A percentile compares a stretch with the other conserved stretches of the same genome.
Evolutionary conservation across 2,888 invertebrate genomes (phyloP).

Genomic region (Tenodera sinensis): DNA sequence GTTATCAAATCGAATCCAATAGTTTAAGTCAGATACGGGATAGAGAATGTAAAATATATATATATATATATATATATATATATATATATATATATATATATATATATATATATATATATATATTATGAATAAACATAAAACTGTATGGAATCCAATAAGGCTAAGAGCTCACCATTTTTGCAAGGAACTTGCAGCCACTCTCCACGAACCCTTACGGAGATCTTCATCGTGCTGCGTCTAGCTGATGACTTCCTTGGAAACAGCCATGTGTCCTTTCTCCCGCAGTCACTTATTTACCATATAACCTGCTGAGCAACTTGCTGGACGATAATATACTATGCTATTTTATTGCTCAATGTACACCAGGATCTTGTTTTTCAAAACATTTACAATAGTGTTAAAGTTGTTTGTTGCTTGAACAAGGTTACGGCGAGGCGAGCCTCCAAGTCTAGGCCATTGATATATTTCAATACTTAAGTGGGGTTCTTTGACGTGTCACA

Average conservation of each 20-base stretch:
- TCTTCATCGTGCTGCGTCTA: conserved; percentile 45
- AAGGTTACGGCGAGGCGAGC: background rate
- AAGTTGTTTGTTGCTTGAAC: background rate
- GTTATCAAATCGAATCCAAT: too few relatives aligned
- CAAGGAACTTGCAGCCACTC: conserved; percentile 59
- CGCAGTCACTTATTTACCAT: background rate
- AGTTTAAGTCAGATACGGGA: too few relatives aligned
- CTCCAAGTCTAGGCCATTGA: too few relatives aligned
- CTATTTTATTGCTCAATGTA: background rate
- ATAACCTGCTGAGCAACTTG: background rate
- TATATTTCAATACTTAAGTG: too few relatives aligned
- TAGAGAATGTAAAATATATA: too few relatives aligned
- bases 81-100: too few relatives aligned
- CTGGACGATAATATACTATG: background rate
- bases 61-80: too few relatives aligned
- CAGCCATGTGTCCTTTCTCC: background rate
- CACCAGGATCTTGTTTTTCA: background rate
- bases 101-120: too few relatives aligned
- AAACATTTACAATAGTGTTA: background rate
- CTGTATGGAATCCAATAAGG: too few relatives aligned
- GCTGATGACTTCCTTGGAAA: background rate
- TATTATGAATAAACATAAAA: too few relatives aligned
- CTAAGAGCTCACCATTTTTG: conserved; percentile 44
- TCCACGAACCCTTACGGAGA: conserved; percentile 52
- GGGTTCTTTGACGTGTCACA: too few relatives aligned